These are phyloP conservation scores for Nymphalis polychloros DNA, from an alignment of 2,888 invertebrate genomes.

Conservation along the genomic window DNA sequence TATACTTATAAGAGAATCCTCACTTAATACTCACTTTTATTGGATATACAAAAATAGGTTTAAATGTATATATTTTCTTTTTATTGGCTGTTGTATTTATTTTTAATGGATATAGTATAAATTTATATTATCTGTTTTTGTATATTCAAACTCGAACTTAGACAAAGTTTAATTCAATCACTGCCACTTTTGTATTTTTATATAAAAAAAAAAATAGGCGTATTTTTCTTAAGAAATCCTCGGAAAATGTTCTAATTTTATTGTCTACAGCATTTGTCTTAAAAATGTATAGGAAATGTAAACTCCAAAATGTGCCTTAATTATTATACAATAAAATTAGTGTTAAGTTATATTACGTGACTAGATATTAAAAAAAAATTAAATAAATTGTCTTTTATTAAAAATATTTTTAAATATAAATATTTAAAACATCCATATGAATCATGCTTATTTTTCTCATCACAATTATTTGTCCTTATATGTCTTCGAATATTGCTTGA, in stretches of 20 bases:
- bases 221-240: constrained; percentile 4
- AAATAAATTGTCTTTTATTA: constrained; percentile 34
- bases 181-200: constrained; percentile 30
- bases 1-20: background rate
- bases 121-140: constrained; percentile 15
- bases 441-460: too few species aligned
- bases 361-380: constrained; percentile 41
- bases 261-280: constrained; percentile 17
- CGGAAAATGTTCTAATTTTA: constrained; percentile 6
- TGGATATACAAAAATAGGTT: constrained; percentile 15
- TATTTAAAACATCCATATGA: too few species aligned
- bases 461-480: too few species aligned
- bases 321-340: constrained; percentile 54
- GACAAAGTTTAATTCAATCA: constrained; percentile 10
- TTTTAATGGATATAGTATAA: constrained; percentile 10
- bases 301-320: constrained; percentile 63
- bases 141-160: constrained; percentile 24
- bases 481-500: too few species aligned
- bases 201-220: constrained; percentile 10
- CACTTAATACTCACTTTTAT: constrained; percentile 17
- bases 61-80: background rate
- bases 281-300: constrained; percentile 38
- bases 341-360: constrained; percentile 52
- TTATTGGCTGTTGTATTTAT: constrained; percentile 31
- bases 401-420: background rate